Evolutionary conservation across 2,797 vertebrate species (phyloP).

Genomic region (Lycodopsis pacificus): DNA sequence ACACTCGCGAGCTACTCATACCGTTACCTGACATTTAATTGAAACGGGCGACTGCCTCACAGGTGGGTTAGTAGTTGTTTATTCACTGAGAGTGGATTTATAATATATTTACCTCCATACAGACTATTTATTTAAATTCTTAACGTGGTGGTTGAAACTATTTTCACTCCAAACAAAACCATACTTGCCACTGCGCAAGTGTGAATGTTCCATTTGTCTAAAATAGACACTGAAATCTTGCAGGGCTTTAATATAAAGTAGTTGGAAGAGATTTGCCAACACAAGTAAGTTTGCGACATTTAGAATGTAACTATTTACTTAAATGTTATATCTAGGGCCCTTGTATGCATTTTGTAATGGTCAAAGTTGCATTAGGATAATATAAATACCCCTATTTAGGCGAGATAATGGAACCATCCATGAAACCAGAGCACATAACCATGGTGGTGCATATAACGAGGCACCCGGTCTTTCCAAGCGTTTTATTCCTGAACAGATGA

Average conservation of each 20-base stretch:
- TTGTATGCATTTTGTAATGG: neutral
- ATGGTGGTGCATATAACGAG: conserved; percentile 36
- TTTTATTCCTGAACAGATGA: neutral
- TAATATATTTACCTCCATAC: conserved; percentile 74
- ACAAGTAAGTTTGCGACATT: neutral
- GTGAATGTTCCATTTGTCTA: conserved; percentile 25
- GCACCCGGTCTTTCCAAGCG: too few relatives aligned
- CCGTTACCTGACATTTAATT: conserved; percentile 50
- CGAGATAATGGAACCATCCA: conserved; percentile 50
- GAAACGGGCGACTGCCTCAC: conserved; percentile 36
- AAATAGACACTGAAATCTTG: neutral
- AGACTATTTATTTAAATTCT: conserved; percentile 38
- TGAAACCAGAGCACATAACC: conserved; percentile 7
- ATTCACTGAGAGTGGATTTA: conserved; percentile 30
- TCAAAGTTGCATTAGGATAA: neutral
- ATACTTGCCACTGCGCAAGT: conserved; percentile 61
- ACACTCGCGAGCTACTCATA: conserved; percentile 36
- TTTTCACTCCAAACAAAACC: conserved; percentile 18
- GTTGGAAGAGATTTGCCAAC: fast-evolving
- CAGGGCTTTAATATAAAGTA: neutral
- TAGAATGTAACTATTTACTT: fast-evolving
- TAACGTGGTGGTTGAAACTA: neutral
- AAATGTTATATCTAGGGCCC: fast-evolving
- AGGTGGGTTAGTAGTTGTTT: conserved; percentile 36
- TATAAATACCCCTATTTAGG: conserved; percentile 12